phyloP scores from a whole-genome alignment of 2,797 vertebrate genomes.

The Distichodus sexfasciatus region DNA sequence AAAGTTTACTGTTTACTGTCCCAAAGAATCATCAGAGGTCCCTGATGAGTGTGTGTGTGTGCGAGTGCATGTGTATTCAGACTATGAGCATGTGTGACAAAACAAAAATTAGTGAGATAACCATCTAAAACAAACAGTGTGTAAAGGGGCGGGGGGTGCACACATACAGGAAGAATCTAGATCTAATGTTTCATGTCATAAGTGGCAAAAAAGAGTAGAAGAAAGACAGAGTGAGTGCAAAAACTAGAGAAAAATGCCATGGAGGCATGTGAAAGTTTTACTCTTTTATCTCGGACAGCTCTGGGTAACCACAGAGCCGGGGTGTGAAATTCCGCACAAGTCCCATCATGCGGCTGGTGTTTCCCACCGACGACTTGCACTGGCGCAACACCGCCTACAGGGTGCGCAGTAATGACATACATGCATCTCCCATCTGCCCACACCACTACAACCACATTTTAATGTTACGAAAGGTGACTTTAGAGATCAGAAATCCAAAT shows the following conservation, averaged over 20 bases:
- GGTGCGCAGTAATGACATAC: constrained; percentile 15
- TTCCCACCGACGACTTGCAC: not conserved
- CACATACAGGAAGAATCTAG: not conserved
- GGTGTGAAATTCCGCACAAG: constrained; percentile 69
- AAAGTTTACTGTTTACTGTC: constrained; percentile 43
- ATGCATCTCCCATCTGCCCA: not conserved
- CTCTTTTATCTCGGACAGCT: constrained; percentile 59
- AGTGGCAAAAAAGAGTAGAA: constrained; percentile 9
- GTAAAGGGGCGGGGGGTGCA: no score
- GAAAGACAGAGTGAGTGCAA: constrained; percentile 31
- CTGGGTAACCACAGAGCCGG: constrained; percentile 58
- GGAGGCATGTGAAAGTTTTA: constrained; percentile 63
- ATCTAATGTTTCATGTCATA: no score
- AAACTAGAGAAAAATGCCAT: constrained; percentile 37
- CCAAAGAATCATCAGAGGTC: constrained; percentile 52
- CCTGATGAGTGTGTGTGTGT: constrained; percentile 53
- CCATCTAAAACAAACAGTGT: not conserved
- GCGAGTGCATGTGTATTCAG: constrained; percentile 28
- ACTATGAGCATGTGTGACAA: constrained; percentile 5
- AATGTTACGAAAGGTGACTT: no score
- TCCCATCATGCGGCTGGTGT: constrained; percentile 23
- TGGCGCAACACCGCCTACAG: not conserved
- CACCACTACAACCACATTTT: no score
- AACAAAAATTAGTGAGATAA: constrained; percentile 3
- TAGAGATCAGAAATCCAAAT: no score